Evolutionary conservation across 2,113 vertebrate species (phyloP), one percentile per base, ranked within the genome.

Genomic region (Cichladusa arquata): DNA sequence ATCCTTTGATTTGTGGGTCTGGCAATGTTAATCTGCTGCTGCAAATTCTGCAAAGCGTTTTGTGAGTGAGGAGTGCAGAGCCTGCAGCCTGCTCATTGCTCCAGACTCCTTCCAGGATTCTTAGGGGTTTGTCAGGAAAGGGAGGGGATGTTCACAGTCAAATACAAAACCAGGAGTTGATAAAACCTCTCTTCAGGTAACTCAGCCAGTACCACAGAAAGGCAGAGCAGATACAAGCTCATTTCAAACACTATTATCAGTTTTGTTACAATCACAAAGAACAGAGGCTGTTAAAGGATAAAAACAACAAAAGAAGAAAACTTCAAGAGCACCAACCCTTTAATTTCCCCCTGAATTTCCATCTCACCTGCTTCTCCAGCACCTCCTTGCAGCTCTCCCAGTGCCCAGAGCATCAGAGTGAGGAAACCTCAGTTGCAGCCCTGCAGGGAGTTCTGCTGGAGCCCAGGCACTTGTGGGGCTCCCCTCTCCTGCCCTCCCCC

Each of bases 21-120:
- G 56, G 33, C 78, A 86, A 71, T 16, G 53, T 73, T 87, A 90
- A 94, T 82, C 84, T 95, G 87, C 86, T 81, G 86, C 94, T 87
- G 78, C 9, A 24, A 81, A 56, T 33, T 51, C 79, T 65, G 66
- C 81, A 80, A 14, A 85, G 65, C 34, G 3, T 80, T 81, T 45
- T 74, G 36, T 36, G 28, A 77, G 73, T 0, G 44, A 7, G 8
- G 34, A 45, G 44, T 45, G 44, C 1, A 2, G 47, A 80, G 77
- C 56, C 53, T 34, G 29, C 66, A 60, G 36, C 31, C 95, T 67
- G 40, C 79, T 62, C 33, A 31, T 2, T 10, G 2, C 40, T 82
- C 60, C 72, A 14, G 3, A 8, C 36, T 33, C 67, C 31, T 22
- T 12, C 25, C 73, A 50, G 62, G 9, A 11, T 15, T 33, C 77